Evolutionary conservation across 37 sponge, comb jelly and placozoan species (phyloP), one percentile per base, ranked within the genome.

Genomic region (Oopsacas minuta): DNA sequence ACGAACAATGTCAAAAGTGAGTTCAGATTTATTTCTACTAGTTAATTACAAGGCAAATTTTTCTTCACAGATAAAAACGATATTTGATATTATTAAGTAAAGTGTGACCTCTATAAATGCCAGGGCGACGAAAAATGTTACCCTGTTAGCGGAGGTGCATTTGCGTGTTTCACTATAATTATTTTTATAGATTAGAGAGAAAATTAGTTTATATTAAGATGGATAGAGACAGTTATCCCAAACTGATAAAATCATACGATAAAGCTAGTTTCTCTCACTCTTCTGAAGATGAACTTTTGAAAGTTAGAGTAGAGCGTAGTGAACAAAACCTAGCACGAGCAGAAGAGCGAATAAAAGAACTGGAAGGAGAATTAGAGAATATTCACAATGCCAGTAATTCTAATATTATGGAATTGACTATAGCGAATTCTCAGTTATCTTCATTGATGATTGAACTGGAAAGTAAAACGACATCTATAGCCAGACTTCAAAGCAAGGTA

Each of bases 191-290:
- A 34, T 34, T 61, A 25, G 75, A 61, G 75, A 61, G 75, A 34
- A 61, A 61, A n/a, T 12, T 61, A 12, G 75, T 61, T n/a, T 61
- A 61, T 34, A 61, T 61, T 20, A 61, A 61, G 75, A 61, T 61
- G 75, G 75, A 61, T n/a, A 61, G 75, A n/a, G 75, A 61, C 75
- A 61, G 75, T n/a, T 61, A 61, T 12, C 75, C 75, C 28, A 61
- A 61, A 61, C 75, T 61, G 7, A 61, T 61, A 10, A n/a, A 61
- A 34, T 61, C 75, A 3, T 61, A 61, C 30, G 75, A 61, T 12
- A 61, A 61, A 61, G 30, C 75, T 12, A n/a, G 75, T 5, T 61
- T 61, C 1, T 61, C 75, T n/a, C 75, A 34, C 30, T 61, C 75
- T 61, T 61, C 75, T 34, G 30, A n/a, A 25, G 75, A 61, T 34